Percentiles rank a stretch among this genome's conserved stretches.
Evolutionary conservation across 2,797 vertebrate genomes (phyloP).

Genomic region (Fringilla coelebs): DNA sequence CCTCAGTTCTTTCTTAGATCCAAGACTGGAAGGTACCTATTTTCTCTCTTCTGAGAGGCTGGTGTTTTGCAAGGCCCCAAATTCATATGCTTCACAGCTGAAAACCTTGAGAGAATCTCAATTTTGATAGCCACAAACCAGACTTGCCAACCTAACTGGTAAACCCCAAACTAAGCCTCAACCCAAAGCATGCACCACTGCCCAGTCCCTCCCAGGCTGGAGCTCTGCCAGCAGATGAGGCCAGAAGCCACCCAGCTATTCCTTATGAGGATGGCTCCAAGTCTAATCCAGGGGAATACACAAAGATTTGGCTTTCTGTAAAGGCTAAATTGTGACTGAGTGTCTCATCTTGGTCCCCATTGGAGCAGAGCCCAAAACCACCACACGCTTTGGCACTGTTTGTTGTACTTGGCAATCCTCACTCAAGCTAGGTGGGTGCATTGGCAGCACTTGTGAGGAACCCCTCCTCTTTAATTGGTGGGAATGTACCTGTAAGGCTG

Average conservation of each 20-base stretch:
- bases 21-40: slow-evolving; percentile 63
- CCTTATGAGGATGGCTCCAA: background rate
- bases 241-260: background rate
- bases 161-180: slow-evolving; percentile 21
- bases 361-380: slow-evolving; percentile 55
- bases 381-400: slow-evolving; percentile 59
- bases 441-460: slow-evolving; percentile 71
- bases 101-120: slow-evolving; percentile 21
- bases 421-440: slow-evolving; percentile 62
- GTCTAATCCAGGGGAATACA: slow-evolving; percentile 32
- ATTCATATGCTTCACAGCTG: slow-evolving; percentile 7
- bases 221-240: background rate
- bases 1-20: slow-evolving; percentile 37
- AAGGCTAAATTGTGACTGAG: slow-evolving; percentile 57
- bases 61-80: slow-evolving; percentile 10
- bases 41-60: slow-evolving; percentile 42
- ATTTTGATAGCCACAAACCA: slow-evolving; percentile 26
- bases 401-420: slow-evolving; percentile 60
- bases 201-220: background rate
- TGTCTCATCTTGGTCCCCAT: slow-evolving; percentile 57
- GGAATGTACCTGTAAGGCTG: slow-evolving; percentile 66
- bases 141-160: background rate
- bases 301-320: slow-evolving; percentile 41
- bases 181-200: background rate
- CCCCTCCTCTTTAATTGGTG: slow-evolving; percentile 71